Conservation (phyloP, 2,113 vertebrate genomes). For the Seriola dumerili region DNA sequence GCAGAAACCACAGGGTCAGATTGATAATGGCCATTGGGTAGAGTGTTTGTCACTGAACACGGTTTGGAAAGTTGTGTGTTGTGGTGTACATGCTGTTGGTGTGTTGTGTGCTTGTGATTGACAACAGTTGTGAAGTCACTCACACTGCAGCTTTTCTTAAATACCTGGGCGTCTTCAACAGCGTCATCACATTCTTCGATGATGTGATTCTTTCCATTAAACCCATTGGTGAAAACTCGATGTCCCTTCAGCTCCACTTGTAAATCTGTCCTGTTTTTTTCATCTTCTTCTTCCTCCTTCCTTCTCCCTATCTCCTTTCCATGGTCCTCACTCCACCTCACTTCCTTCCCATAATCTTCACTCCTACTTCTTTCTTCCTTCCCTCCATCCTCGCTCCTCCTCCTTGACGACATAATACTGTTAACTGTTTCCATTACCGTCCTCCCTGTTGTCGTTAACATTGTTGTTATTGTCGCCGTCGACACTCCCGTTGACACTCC, state of each 20-base stretch:
- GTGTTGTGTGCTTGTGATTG: neutral
- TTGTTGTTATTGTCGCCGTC: neutral
- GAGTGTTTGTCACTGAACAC: neutral
- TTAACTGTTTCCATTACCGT: slow-evolving; percentile 66
- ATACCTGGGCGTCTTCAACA: neutral
- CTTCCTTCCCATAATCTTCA: slow-evolving; percentile 28
- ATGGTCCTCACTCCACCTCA: slow-evolving; percentile 30
- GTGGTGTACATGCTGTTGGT: neutral
- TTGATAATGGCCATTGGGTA: slow-evolving; percentile 39
- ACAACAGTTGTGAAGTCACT: neutral
- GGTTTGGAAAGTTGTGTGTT: neutral
- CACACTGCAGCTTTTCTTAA: neutral
- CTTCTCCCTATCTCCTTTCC: slow-evolving; percentile 26
- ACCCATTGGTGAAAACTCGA: slow-evolving; percentile 71
- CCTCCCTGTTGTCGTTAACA: slow-evolving; percentile 36
- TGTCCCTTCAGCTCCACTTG: neutral
- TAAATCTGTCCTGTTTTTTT: neutral
- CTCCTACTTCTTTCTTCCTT: slow-evolving; percentile 52
- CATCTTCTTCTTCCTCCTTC: slow-evolving; percentile 36
- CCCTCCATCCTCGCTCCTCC: slow-evolving; percentile 64
- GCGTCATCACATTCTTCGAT: slow-evolving; percentile 34
- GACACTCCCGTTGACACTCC: neutral
- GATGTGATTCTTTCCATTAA: slow-evolving; percentile 39
- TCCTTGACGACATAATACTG: slow-evolving; percentile 63
- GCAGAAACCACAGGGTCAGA: neutral